A percentile compares a stretch with the other conserved stretches of the same genome.
phyloP scores from a whole-genome alignment of 2,888 invertebrate genomes.

The Drepanosiphum platanoidis region DNA sequence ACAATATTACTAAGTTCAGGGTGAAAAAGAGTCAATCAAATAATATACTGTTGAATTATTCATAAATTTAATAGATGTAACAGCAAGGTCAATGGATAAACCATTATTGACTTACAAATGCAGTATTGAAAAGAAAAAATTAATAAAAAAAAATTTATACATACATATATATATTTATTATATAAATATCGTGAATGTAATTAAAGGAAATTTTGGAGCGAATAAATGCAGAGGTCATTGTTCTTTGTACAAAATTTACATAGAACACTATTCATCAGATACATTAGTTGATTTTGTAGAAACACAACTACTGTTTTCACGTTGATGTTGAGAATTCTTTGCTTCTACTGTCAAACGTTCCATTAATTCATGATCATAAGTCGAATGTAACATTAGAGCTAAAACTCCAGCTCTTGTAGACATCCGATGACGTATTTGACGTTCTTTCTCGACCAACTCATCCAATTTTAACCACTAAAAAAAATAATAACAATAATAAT shows the following conservation, averaged over 20 bases:
- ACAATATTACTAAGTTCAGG: conserved; percentile 23
- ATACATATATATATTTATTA: neutral
- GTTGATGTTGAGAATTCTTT: conserved; percentile 41
- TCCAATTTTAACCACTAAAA: conserved; percentile 93
- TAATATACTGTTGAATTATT: conserved; percentile 50
- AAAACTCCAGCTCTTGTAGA: conserved; percentile 88
- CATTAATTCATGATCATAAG: conserved; percentile 92
- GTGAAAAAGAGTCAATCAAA: conserved; percentile 53
- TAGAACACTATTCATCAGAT: conserved; percentile 10
- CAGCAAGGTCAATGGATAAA: conserved; percentile 54
- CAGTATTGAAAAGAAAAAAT: conserved; percentile 9
- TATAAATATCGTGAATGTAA: neutral
- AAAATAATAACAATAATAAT: conserved; percentile 68
- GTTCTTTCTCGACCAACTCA: conserved; percentile 92
- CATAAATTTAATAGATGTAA: conserved; percentile 37
- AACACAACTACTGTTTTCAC: conserved; percentile 20
- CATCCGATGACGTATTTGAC: conserved; percentile 80
- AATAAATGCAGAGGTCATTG: conserved; percentile 43
- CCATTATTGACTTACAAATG: conserved; percentile 43
- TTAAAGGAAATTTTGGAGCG: neutral
- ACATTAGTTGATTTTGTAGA: conserved; percentile 22
- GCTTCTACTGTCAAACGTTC: conserved; percentile 71
- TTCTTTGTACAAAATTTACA: conserved; percentile 19
- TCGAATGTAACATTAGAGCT: conserved; percentile 95
- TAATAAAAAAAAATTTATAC: neutral